Conservation (phyloP, 2,888 invertebrate species). For the Ennomos erosarius region DNA sequence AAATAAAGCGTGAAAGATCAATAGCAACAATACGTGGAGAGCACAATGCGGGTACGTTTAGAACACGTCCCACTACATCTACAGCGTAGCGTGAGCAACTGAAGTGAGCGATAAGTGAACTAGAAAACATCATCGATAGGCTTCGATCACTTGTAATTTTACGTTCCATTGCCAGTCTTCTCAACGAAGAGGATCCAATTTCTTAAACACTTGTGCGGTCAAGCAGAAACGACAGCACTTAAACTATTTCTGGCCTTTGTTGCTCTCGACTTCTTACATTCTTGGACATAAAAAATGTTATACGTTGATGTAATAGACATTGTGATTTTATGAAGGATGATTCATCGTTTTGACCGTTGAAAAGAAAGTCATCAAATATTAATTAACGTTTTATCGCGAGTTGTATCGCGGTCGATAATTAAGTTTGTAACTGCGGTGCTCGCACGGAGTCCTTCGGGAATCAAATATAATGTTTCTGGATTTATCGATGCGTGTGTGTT, state of each 20-base stretch:
- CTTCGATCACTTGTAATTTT: slow-evolving; percentile 73
- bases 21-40: slow-evolving; percentile 62
- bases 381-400: slow-evolving; percentile 62
- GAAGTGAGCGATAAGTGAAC: slow-evolving; percentile 7
- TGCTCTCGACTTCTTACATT: slow-evolving; percentile 53
- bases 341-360: slow-evolving; percentile 33
- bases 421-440: slow-evolving; percentile 26
- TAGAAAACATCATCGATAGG: slow-evolving; percentile 56
- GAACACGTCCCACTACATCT: slow-evolving; percentile 42
- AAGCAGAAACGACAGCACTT: slow-evolving; percentile 73
- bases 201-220: slow-evolving; percentile 70
- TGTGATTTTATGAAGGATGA: slow-evolving; percentile 25
- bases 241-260: slow-evolving; percentile 66
- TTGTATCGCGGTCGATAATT: slow-evolving; percentile 40
- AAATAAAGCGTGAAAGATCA: slow-evolving; percentile 64
- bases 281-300: slow-evolving; percentile 41
- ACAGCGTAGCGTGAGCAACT: slow-evolving; percentile 40
- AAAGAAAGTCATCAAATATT: slow-evolving; percentile 65
- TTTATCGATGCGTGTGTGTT: slow-evolving; percentile 70
- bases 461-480: slow-evolving; percentile 51
- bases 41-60: slow-evolving; percentile 51
- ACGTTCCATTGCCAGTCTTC: slow-evolving; percentile 76
- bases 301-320: slow-evolving; percentile 22
- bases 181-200: slow-evolving; percentile 78
- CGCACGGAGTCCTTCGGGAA: slow-evolving; percentile 25